phyloP scores from a whole-genome alignment of 2,888 invertebrate genomes.

The Apamea crenata region DNA sequence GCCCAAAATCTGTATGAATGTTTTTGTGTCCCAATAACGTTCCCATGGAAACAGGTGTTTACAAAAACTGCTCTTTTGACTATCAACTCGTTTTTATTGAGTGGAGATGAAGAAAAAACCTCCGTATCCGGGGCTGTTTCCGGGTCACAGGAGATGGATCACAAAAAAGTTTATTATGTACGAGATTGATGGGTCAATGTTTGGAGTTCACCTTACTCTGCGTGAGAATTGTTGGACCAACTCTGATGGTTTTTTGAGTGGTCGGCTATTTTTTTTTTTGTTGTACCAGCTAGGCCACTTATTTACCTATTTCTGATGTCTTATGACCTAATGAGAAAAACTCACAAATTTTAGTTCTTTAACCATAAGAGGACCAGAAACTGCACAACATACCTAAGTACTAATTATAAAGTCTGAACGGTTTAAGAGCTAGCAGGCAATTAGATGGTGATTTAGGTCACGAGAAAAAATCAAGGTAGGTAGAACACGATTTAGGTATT shows the following conservation, averaged over 20 bases:
- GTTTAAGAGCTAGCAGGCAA: neutral
- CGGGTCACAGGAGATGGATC: slow-evolving; percentile 77
- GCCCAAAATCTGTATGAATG: slow-evolving; percentile 73
- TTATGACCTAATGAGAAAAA: neutral
- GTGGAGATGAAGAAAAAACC: slow-evolving; percentile 72
- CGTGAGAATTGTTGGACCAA: slow-evolving; percentile 71
- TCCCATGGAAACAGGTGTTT: slow-evolving; percentile 87
- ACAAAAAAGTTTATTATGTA: slow-evolving; percentile 75
- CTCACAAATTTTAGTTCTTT: neutral
- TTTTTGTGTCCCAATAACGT: slow-evolving; percentile 76
- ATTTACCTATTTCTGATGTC: neutral
- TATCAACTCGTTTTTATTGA: slow-evolving; percentile 85
- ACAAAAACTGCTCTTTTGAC: slow-evolving; percentile 83
- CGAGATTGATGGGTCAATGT: slow-evolving; percentile 81
- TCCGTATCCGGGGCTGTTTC: slow-evolving; percentile 85
- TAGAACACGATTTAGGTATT: neutral
- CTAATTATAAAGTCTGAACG: neutral
- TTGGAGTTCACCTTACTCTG: slow-evolving; percentile 73
- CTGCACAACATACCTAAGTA: neutral
- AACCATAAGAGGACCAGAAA: neutral
- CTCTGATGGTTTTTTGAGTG: neutral
- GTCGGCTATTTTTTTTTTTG: neutral
- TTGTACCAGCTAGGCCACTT: neutral
- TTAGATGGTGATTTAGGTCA: neutral
- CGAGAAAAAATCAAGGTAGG: too few species aligned